phyloP scores from a whole-genome alignment of 2,888 invertebrate species.

The Bombylius discolor region DNA sequence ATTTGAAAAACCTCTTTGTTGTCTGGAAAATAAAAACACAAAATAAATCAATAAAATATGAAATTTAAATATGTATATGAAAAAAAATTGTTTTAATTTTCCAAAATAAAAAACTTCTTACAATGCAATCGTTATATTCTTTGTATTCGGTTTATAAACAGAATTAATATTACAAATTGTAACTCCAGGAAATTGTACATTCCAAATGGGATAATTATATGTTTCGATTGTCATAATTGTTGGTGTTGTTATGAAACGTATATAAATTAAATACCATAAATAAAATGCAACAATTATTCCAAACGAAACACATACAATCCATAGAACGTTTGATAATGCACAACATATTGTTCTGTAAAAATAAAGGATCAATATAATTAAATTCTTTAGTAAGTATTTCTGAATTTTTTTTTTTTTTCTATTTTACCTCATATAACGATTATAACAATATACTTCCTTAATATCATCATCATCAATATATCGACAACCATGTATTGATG shows the following conservation, averaged over 20 bases:
- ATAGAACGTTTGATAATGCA: no score
- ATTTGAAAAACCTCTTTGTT: neutral
- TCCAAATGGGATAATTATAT: constrained; percentile 51
- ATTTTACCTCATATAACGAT: constrained; percentile 13
- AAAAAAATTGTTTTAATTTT: no score
- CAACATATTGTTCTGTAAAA: no score
- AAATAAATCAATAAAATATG: neutral
- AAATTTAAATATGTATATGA: no score
- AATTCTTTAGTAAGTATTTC: neutral
- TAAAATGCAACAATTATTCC: constrained; percentile 17
- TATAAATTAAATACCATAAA: constrained; percentile 20
- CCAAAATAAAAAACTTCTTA: constrained; percentile 27
- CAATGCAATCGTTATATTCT: constrained; percentile 38
- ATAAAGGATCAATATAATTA: neutral
- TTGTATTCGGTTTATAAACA: constrained; percentile 40
- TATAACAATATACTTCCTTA: constrained; percentile 9
- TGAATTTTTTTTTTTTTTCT: neutral
- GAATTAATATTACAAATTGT: constrained; percentile 49
- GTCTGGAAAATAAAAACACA: neutral
- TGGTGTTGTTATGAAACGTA: constrained; percentile 19
- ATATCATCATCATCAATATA: constrained; percentile 17
- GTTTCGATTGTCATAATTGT: constrained; percentile 37
- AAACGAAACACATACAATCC: neutral
- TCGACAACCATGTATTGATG: constrained; percentile 20
- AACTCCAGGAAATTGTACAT: constrained; percentile 50